Conservation (phyloP, 2,888 invertebrate species). For the Epistrophella euchroma region DNA sequence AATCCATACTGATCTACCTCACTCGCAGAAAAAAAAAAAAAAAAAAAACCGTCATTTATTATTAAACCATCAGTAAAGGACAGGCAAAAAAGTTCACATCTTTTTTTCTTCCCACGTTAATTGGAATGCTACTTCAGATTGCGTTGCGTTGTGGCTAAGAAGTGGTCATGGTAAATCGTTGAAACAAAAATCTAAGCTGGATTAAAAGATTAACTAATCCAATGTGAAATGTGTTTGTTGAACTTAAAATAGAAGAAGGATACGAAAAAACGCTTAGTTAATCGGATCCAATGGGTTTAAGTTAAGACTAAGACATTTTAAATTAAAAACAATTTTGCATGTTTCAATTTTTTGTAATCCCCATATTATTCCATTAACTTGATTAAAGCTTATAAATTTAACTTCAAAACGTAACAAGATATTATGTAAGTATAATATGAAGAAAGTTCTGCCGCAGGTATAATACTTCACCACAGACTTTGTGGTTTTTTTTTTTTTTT, state of each 20-base stretch:
- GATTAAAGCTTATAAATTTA: slow-evolving; percentile 13
- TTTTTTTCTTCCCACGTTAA: slow-evolving; percentile 3
- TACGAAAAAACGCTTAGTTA: slow-evolving; percentile 38
- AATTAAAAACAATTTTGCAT: slow-evolving; percentile 17
- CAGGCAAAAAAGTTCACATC: background rate
- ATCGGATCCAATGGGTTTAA: slow-evolving; percentile 58
- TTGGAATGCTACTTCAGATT: background rate
- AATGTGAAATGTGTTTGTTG: slow-evolving; percentile 1
- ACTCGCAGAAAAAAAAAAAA: background rate
- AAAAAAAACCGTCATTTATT: slow-evolving; percentile 12
- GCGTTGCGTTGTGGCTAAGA: background rate
- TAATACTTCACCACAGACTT: slow-evolving; percentile 26
- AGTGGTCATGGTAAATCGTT: slow-evolving; percentile 16
- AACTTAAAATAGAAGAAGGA: slow-evolving; percentile 6
- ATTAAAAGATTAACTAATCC: slow-evolving; percentile 25
- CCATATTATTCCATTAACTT: slow-evolving; percentile 34
- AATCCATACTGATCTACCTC: slow-evolving; percentile 3
- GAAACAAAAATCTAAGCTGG: slow-evolving; percentile 7
- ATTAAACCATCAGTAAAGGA: slow-evolving; percentile 4
- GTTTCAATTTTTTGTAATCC: slow-evolving; percentile 21
- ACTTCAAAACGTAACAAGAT: background rate
- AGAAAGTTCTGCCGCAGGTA: background rate
- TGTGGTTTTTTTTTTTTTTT: slow-evolving; percentile 35
- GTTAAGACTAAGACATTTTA: slow-evolving; percentile 8
- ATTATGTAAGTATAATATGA: background rate